Base-by-base conservation (phyloP, 2,113 vertebrate genomes). In the Eublepharis macularius region DNA sequence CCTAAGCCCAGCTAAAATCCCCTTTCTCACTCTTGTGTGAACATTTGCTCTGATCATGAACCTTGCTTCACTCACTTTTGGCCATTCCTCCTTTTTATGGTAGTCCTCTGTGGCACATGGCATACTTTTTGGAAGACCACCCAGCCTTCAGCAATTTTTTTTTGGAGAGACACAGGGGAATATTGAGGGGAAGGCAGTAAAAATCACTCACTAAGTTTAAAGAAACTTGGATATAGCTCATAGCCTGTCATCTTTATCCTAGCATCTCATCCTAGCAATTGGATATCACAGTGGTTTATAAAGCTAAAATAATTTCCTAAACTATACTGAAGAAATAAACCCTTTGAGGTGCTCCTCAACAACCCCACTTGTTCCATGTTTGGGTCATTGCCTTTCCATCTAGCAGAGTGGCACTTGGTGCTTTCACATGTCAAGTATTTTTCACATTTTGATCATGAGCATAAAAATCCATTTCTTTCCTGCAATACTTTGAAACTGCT, bases 401-500 rank as follows among this genome's bases (percentile, higher is more conserved):
- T 41, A 74, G 65, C 54, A 65, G 14, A 36, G 19, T 72, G 79
- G 47, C 51, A 73, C 57, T 57, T 76, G 10, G 41, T 65, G 41
- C 72, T 45, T 76, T 76, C 57, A 74, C 36, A 70, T 73, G 39
- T 72, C 49, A 86, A 73, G 43, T 29, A 49, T 65, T 80, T 85
- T 47, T 80, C 51, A 21, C 60, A 49, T 47, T 80, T 80, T 73
- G 41, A 79, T 29, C 76, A 79, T 72, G 29, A 34, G 7, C 45
- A 32, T 73, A 32, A 60, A 65, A 54, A 63, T 17, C 34, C 47
- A 74, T 83, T 83, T 73, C 51, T 74, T 80, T 80, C 49, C 54
- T 77, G 69, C 63, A 79, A 85, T 66, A 72, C 13, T 80, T 19
- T n/a, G 39, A 63, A 36, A 21, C 47, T 76, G 82, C 57, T 86